Conservation (phyloP, 2,797 vertebrate species). For the Vireo griseus region DNA sequence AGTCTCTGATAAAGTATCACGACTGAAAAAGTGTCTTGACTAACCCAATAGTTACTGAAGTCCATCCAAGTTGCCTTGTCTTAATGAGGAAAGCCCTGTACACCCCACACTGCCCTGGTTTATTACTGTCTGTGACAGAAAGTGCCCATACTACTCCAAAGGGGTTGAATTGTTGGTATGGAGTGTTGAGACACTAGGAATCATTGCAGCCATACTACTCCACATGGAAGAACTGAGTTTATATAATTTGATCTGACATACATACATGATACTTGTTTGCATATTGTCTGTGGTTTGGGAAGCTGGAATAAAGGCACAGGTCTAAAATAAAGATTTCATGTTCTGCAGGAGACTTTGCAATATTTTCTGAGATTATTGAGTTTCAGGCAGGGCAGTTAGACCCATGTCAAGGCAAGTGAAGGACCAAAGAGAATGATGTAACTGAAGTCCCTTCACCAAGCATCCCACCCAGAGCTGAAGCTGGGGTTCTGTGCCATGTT, state of each 20-base stretch:
- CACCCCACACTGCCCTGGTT: rapidly evolving
- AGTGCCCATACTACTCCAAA: background rate
- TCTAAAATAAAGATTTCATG: background rate
- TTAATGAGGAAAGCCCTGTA: background rate
- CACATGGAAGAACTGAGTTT: background rate
- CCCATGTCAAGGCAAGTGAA: background rate
- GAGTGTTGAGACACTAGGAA: background rate
- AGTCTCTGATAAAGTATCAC: background rate
- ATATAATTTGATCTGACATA: background rate
- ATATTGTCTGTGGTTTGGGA: background rate
- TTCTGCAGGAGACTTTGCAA: background rate
- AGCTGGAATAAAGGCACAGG: background rate
- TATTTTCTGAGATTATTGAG: background rate
- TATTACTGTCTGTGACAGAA: background rate
- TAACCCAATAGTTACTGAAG: background rate
- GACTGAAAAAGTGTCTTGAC: background rate
- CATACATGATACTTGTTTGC: background rate
- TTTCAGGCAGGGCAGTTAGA: background rate
- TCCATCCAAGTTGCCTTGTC: background rate
- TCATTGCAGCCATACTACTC: background rate
- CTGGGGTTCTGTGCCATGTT: background rate
- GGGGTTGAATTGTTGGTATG: background rate
- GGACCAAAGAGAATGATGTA: background rate
- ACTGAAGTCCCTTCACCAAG: background rate
- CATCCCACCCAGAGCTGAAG: background rate